A percentile compares a stretch with the other conserved stretches of the same genome.
phyloP scores from a whole-genome alignment of 2,888 invertebrate species.

The Strigamia transsilvanica region DNA sequence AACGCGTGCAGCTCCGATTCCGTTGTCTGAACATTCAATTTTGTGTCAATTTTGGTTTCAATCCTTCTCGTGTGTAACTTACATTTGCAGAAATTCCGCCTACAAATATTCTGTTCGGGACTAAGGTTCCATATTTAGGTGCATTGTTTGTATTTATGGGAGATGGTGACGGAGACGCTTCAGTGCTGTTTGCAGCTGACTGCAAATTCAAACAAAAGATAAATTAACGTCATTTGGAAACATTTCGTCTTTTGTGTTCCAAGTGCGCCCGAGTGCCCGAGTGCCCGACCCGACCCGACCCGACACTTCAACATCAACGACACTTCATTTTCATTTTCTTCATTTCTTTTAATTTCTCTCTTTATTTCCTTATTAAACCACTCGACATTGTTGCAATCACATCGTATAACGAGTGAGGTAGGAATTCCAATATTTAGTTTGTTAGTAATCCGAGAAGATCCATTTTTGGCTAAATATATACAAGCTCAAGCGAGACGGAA shows the following conservation, averaged over 20 bases:
- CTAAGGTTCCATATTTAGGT: conserved; percentile 78
- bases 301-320: no score
- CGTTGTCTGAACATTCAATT: conserved; percentile 71
- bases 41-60: no score
- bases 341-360: neutral
- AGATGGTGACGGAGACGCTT: conserved; percentile 56
- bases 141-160: conserved; percentile 64
- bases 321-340: no score
- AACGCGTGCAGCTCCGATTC: conserved; percentile 90
- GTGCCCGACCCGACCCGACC: no score
- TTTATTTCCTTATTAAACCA: neutral
- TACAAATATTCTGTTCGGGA: conserved; percentile 94
- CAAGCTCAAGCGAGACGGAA: neutral
- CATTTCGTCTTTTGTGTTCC: no score
- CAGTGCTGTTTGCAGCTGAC: conserved; percentile 56
- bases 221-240: no score
- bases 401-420: neutral
- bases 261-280: no score
- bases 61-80: conserved; percentile 54
- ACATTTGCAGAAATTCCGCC: conserved; percentile 90
- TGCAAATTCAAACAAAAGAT: conserved; percentile 18
- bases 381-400: conserved; percentile 16
- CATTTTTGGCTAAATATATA: conserved; percentile 39
- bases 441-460: conserved; percentile 39
- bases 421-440: neutral